phyloP scores from a whole-genome alignment of 2,113 vertebrate species.

The Lepisosteus oculatus region DNA sequence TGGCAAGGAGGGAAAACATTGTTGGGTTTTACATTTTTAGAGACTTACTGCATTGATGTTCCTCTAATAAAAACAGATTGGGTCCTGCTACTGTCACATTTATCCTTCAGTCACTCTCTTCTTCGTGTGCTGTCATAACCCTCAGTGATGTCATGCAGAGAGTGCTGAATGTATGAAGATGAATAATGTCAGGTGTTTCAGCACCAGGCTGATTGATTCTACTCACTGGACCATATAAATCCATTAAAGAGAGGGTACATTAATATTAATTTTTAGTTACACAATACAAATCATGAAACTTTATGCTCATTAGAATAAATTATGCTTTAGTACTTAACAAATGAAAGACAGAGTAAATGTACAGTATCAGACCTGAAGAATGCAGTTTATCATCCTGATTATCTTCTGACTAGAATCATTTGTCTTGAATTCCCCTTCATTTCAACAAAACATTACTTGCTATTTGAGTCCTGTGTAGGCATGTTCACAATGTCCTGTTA shows the following conservation, averaged over 20 bases:
- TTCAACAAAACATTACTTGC: neutral
- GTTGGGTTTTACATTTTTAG: neutral
- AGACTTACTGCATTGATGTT: slow-evolving; percentile 23
- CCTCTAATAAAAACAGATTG: slow-evolving; percentile 8
- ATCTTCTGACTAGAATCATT: slow-evolving; percentile 32
- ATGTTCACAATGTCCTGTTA: too few species aligned
- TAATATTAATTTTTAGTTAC: slow-evolving; percentile 52
- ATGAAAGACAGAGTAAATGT: slow-evolving; percentile 13
- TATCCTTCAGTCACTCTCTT: slow-evolving; percentile 35
- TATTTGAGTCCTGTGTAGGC: too few species aligned
- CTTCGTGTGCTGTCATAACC: slow-evolving; percentile 26
- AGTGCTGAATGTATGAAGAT: slow-evolving; percentile 26
- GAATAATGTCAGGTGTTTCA: slow-evolving; percentile 25
- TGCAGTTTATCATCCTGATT: slow-evolving; percentile 9
- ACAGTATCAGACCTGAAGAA: slow-evolving; percentile 2
- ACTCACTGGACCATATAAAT: slow-evolving; percentile 56
- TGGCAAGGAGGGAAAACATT: too few species aligned
- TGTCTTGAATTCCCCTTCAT: slow-evolving; percentile 43
- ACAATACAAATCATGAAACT: slow-evolving; percentile 29
- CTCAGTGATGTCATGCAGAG: neutral
- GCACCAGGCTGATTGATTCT: slow-evolving; percentile 49
- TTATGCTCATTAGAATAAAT: slow-evolving; percentile 39
- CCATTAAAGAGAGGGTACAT: slow-evolving; percentile 53
- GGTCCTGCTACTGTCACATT: slow-evolving; percentile 28
- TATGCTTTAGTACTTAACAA: slow-evolving; percentile 42